phyloP scores from a whole-genome alignment of 2,113 vertebrate species.

The Percopsis transmontana region DNA sequence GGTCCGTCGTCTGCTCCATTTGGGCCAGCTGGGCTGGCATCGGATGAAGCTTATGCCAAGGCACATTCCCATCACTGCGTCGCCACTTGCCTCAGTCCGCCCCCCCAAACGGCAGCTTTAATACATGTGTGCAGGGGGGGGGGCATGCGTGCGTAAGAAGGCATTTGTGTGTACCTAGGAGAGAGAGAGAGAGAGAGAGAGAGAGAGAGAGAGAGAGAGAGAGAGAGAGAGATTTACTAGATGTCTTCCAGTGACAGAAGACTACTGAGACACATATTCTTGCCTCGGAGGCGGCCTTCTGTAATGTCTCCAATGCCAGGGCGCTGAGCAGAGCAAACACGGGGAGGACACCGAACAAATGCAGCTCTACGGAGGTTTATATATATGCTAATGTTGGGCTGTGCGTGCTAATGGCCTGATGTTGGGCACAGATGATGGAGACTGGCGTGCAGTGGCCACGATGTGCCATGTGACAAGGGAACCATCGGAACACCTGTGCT shows the following conservation, averaged over 20 bases:
- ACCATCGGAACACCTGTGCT: slow-evolving; percentile 70
- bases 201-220: slow-evolving; percentile 3
- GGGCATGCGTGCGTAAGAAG: background rate
- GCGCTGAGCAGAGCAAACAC: background rate
- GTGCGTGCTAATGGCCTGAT: slow-evolving; percentile 26
- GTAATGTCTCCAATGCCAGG: slow-evolving; percentile 1
- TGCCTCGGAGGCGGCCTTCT: background rate
- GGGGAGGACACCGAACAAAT: background rate
- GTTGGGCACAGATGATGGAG: slow-evolving; percentile 41
- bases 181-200: slow-evolving; percentile 1
- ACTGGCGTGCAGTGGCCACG: slow-evolving; percentile 46
- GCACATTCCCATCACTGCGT: slow-evolving; percentile 34
- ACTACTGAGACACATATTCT: slow-evolving; percentile 5
- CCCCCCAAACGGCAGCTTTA: background rate
- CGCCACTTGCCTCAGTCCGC: slow-evolving; percentile 16
- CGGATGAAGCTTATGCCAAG: slow-evolving; percentile 40
- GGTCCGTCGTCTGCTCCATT: slow-evolving; percentile 22
- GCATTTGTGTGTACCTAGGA: slow-evolving; percentile 16
- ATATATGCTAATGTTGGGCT: slow-evolving; percentile 4
- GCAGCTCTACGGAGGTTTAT: background rate
- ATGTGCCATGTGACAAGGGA: slow-evolving; percentile 54
- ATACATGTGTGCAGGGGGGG: background rate
- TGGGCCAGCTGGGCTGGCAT: slow-evolving; percentile 28
- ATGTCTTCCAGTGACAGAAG: background rate
- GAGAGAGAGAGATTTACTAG: background rate